A percentile compares a stretch with the other conserved stretches of the same genome.
Conservation (phyloP, 2,113 vertebrate species). For the Perca fluviatilis region DNA sequence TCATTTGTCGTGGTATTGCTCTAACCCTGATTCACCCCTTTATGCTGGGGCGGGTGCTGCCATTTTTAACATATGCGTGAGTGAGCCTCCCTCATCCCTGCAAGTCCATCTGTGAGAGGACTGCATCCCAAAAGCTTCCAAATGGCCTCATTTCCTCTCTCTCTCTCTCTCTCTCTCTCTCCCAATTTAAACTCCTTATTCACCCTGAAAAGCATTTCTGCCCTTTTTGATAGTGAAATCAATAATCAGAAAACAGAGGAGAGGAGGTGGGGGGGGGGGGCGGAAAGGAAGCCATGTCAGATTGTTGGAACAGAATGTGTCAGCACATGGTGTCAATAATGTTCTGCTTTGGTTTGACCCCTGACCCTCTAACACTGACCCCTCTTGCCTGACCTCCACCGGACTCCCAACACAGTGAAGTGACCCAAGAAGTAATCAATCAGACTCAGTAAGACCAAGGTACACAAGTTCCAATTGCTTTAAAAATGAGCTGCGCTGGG, state of each 20-base stretch:
- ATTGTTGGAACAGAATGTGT: constrained; percentile 58
- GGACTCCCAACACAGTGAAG: constrained; percentile 73
- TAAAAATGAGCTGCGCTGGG: constrained; percentile 55
- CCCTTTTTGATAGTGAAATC: constrained; percentile 2
- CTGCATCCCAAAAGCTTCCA: constrained; percentile 59
- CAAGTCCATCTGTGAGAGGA: constrained; percentile 70
- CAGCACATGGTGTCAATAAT: constrained; percentile 70
- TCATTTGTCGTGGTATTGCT: constrained; percentile 72
- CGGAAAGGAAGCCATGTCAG: constrained; percentile 66
- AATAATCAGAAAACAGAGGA: constrained; percentile 3
- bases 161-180: constrained; percentile 47
- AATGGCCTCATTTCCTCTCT: constrained; percentile 73
- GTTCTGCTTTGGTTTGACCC: constrained; percentile 70
- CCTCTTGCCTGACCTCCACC: constrained; percentile 60
- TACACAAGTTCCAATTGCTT: constrained; percentile 24
- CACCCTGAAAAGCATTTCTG: not conserved
- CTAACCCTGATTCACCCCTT: constrained; percentile 72
- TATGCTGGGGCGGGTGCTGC: constrained; percentile 29
- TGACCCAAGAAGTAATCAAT: constrained; percentile 69
- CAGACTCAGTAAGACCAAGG: constrained; percentile 29
- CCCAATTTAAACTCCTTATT: not conserved
- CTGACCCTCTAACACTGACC: constrained; percentile 72
- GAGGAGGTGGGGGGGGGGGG: constrained; percentile 14
- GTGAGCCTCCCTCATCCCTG: constrained; percentile 53
- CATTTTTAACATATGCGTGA: constrained; percentile 65